phyloP scores from a whole-genome alignment of 2,888 invertebrate species.

The Balanococcus diminutus region DNA sequence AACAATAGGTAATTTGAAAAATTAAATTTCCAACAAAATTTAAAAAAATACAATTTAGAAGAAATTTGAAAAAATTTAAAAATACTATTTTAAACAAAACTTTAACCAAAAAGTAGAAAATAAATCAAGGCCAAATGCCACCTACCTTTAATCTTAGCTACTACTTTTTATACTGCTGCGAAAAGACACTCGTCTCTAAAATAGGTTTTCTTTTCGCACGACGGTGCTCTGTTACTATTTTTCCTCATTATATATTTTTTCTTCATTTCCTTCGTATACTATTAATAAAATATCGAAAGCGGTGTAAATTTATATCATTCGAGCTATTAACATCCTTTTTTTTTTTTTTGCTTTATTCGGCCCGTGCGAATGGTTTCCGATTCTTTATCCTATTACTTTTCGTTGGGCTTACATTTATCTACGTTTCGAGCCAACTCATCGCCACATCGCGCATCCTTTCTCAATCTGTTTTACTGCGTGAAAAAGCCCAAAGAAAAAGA shows the following conservation, averaged over 20 bases:
- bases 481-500: not conserved
- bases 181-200: not conserved
- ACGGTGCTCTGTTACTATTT: not conserved
- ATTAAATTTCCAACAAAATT: too few species aligned
- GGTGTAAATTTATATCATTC: constrained; percentile 7
- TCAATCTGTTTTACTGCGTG: not conserved
- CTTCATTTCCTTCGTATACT: constrained; percentile 17
- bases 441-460: not conserved
- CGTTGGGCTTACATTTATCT: not conserved
- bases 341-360: not conserved
- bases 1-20: too few species aligned
- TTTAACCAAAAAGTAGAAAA: too few species aligned
- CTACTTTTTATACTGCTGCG: not conserved
- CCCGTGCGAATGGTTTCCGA: not conserved
- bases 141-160: too few species aligned
- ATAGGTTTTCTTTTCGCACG: not conserved
- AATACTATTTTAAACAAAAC: too few species aligned
- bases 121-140: too few species aligned
- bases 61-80: too few species aligned
- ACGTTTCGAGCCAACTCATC: not conserved
- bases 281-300: constrained; percentile 19
- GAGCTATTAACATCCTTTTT: constrained; percentile 4
- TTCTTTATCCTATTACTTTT: constrained; percentile 19
- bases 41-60: too few species aligned
- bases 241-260: constrained; percentile 24